Evolutionary conservation across 1,140 invertebrate genomes (phyloP), one percentile per base, ranked within the genome.

Genomic region (Ctenoplectra terminalis): DNA sequence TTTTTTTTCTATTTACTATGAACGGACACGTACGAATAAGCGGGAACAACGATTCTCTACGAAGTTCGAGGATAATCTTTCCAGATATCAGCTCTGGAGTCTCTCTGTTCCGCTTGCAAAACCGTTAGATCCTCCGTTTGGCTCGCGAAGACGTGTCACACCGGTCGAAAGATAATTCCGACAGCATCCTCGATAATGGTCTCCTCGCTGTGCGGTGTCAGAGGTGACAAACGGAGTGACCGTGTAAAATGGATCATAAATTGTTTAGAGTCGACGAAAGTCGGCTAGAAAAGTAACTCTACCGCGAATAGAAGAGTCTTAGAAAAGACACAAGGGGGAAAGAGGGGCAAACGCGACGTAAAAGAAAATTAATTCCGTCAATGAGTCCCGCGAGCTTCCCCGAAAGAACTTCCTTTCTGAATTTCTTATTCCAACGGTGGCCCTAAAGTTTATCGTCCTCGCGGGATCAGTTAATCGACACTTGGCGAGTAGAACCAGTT

Each of bases 281-380:
- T 60, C 20, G 5, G 20, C 11, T 3, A 37, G 20, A n/a, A n/a
- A n/a, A n/a, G n/a, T n/a, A n/a, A n/a, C n/a, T n/a, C n/a, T n/a
- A n/a, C n/a, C n/a, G n/a, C n/a, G n/a, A n/a, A n/a, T n/a, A n/a
- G n/a, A n/a, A n/a, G n/a, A n/a, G n/a, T n/a, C n/a, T n/a, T n/a
- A n/a, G n/a, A n/a, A n/a, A n/a, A n/a, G n/a, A n/a, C 4, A n/a
- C 13, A 17, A 7, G 29, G 15, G n/a, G 11, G 2, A 11, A 2
- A 43, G 13, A 64, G 13, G 7, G 23, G 43, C 31, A 23, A 40
- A 11, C 46, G 48, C 40, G 56, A 2, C n/a, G 61, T 20, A 1
- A 31, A 56, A 34, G 74, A 67, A 56, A 77, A 77, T 77, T 56
- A 76, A 77, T 77, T 56, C 63, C 40, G 26, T 23, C 17, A 15